Evolutionary conservation across 2,113 vertebrate genomes (phyloP).

Genomic region (Entelurus aequoreus): DNA sequence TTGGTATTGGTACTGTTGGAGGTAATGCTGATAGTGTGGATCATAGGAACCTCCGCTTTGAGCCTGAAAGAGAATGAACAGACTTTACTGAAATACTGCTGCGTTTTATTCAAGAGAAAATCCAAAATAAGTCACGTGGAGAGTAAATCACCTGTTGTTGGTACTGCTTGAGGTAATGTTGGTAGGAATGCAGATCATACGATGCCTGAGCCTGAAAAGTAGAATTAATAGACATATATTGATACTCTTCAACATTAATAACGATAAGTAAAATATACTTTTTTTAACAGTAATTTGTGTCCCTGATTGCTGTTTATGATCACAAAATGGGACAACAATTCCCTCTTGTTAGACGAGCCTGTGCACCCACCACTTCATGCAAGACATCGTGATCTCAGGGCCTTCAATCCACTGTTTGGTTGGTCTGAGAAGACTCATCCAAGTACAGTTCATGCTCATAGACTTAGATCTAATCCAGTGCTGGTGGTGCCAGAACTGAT

Average conservation of each 20-base stretch:
- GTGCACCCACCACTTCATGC: too few species aligned
- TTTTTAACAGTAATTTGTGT: too few species aligned
- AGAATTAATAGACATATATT: slow-evolving; percentile 30
- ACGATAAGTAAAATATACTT: slow-evolving; percentile 7
- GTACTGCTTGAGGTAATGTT: slow-evolving; percentile 51
- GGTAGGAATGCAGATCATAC: slow-evolving; percentile 49
- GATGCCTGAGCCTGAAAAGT: slow-evolving; percentile 46
- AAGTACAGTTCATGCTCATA: too few species aligned
- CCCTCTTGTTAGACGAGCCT: too few species aligned
- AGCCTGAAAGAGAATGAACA: not conserved
- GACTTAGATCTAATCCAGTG: too few species aligned
- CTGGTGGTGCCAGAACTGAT: too few species aligned
- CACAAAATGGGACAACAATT: too few species aligned
- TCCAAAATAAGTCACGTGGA: not conserved
- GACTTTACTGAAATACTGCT: not conserved
- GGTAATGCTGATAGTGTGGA: not conserved
- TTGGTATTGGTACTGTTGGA: slow-evolving; percentile 8
- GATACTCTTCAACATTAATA: slow-evolving; percentile 24
- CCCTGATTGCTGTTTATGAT: too few species aligned
- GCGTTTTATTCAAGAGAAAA: not conserved
- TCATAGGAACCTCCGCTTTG: not conserved
- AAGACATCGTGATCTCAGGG: too few species aligned
- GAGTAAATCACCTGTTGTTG: slow-evolving; percentile 31
- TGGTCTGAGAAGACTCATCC: too few species aligned
- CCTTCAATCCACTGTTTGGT: too few species aligned